Evolutionary conservation across 2,113 vertebrate species (phyloP).

Genomic region (Eolophus roseicapilla): DNA sequence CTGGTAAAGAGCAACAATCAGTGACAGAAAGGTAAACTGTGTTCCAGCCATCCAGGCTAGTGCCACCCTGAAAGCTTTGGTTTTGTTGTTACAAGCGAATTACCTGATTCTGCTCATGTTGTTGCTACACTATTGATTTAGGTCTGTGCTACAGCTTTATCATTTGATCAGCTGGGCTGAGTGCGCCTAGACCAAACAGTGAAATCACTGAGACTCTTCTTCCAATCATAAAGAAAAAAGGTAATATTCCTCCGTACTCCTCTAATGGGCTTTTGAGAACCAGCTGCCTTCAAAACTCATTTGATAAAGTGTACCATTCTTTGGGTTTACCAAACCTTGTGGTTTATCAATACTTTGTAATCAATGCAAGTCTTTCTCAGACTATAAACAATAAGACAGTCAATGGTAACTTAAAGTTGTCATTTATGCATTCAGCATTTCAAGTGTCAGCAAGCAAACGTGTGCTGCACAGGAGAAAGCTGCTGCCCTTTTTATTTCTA

Average conservation of each 20-base stretch:
- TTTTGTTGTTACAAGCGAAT: neutral
- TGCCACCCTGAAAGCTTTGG: neutral
- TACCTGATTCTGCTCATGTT: neutral
- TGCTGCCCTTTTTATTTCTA: neutral
- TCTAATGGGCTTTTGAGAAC: neutral
- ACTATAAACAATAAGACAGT: neutral
- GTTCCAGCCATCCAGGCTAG: neutral
- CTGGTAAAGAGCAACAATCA: neutral
- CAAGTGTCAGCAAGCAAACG: neutral
- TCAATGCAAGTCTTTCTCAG: neutral
- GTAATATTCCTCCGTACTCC: neutral
- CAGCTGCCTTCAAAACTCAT: neutral
- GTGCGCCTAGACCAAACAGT: neutral
- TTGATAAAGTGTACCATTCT: neutral
- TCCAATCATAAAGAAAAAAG: neutral
- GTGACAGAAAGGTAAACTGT: neutral
- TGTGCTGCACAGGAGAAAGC: neutral
- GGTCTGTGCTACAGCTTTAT: neutral
- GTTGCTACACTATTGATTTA: neutral
- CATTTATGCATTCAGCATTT: neutral
- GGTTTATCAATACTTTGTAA: neutral
- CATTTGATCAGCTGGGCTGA: neutral
- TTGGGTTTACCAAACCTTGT: neutral
- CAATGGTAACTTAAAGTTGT: neutral
- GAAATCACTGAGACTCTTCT: neutral